Evolutionary conservation across 2,888 invertebrate genomes (phyloP).

Genomic region (Lasioglossum pauxillum): DNA sequence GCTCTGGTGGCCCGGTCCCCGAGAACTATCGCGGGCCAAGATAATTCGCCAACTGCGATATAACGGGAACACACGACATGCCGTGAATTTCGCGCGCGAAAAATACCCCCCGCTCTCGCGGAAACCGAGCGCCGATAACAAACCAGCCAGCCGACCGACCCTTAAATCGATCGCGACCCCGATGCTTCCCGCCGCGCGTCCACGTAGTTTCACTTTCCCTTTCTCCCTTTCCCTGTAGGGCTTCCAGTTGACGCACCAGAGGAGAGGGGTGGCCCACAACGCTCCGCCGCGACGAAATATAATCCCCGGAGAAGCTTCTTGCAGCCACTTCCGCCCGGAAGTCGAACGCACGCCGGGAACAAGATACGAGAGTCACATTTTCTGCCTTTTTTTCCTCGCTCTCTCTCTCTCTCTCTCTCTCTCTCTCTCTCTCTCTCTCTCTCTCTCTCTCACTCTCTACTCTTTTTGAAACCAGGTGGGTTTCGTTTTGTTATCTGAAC

Average conservation of each 20-base stretch:
- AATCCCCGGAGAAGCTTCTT: slow-evolving; percentile 64
- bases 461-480: neutral
- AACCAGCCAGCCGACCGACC: slow-evolving; percentile 23
- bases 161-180: slow-evolving; percentile 59
- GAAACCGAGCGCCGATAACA: slow-evolving; percentile 17
- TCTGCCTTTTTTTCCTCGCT: neutral
- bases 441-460: neutral
- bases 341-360: slow-evolving; percentile 37
- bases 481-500: neutral
- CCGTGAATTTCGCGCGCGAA: neutral
- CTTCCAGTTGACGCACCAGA: slow-evolving; percentile 48
- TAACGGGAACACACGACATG: neutral
- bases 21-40: neutral
- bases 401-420: neutral
- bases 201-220: slow-evolving; percentile 54
- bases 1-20: neutral
- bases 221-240: slow-evolving; percentile 49
- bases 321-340: slow-evolving; percentile 54
- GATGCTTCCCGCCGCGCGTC: slow-evolving; percentile 33
- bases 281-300: slow-evolving; percentile 57
- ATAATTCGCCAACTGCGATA: neutral
- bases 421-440: neutral
- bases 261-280: slow-evolving; percentile 20
- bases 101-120: neutral
- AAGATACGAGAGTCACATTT: slow-evolving; percentile 20